Evolutionary conservation across 2,797 vertebrate genomes (phyloP).

Genomic region (Masticophis lateralis): DNA sequence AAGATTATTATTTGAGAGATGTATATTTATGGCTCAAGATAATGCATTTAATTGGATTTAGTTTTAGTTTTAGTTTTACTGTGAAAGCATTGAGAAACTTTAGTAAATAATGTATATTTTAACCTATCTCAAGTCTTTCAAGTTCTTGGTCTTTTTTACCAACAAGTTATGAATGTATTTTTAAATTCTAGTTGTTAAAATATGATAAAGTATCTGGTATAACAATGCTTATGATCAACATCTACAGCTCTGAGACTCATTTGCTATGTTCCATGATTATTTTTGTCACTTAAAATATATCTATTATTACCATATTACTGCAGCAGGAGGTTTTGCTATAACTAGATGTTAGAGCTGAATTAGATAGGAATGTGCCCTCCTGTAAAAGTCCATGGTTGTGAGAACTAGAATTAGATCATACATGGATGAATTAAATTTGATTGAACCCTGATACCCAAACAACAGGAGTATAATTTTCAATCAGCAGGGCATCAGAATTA

Average conservation of each 20-base stretch:
- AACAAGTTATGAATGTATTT: not conserved
- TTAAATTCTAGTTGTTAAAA: not conserved
- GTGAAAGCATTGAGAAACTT: not conserved
- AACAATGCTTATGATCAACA: not conserved
- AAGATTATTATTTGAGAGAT: not conserved
- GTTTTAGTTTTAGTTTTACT: not conserved
- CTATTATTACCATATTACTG: not conserved
- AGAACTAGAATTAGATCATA: not conserved
- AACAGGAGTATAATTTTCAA: not conserved
- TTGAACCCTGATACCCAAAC: not conserved
- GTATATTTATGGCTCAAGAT: not conserved
- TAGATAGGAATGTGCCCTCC: not conserved
- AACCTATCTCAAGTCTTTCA: not conserved
- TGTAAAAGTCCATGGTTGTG: not conserved
- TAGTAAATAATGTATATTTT: not conserved
- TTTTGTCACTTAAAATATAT: not conserved
- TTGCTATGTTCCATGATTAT: not conserved
- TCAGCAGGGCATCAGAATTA: not conserved
- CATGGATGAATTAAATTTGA: not conserved
- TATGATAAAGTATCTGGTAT: not conserved
- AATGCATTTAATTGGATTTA: not conserved
- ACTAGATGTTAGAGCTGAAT: not conserved
- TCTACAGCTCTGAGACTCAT: not conserved
- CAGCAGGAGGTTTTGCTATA: not conserved
- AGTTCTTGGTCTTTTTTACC: not conserved